These are phyloP conservation scores for Ptilorrhoa leucosticta DNA, from an alignment of 2,113 vertebrate species.

Conservation along the genomic window DNA sequence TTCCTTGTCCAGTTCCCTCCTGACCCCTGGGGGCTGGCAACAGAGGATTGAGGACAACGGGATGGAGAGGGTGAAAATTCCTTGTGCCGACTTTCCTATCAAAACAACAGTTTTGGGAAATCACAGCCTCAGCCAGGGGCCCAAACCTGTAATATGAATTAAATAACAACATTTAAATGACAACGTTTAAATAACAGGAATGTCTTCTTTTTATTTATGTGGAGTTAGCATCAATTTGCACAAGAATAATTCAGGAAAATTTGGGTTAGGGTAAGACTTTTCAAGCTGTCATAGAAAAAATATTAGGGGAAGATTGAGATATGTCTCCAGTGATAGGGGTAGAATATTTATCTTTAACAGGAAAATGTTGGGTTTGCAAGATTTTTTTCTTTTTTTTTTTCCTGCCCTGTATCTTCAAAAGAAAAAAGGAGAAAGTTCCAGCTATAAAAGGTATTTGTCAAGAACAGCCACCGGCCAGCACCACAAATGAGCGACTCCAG, in stretches of 20 bases:
- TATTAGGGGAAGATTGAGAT: slow-evolving; percentile 10
- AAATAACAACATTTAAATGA: not conserved
- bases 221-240: not conserved
- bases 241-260: not conserved
- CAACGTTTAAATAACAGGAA: not conserved
- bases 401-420: slow-evolving; percentile 48
- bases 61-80: not conserved
- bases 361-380: slow-evolving; percentile 57
- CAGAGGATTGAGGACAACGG: not conserved
- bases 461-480: slow-evolving; percentile 69
- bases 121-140: not conserved
- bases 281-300: slow-evolving; percentile 2
- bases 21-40: not conserved
- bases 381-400: not conserved
- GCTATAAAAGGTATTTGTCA: slow-evolving; percentile 62
- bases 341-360: slow-evolving; percentile 48
- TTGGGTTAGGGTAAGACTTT: not conserved
- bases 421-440: slow-evolving; percentile 25
- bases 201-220: not conserved
- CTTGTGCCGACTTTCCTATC: not conserved
- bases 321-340: not conserved
- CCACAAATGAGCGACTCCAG: slow-evolving; percentile 66
- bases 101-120: not conserved
- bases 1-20: not conserved
- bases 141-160: not conserved